phyloP scores from a whole-genome alignment of 2,888 invertebrate genomes.

The Reticulitermes lucifugus region DNA sequence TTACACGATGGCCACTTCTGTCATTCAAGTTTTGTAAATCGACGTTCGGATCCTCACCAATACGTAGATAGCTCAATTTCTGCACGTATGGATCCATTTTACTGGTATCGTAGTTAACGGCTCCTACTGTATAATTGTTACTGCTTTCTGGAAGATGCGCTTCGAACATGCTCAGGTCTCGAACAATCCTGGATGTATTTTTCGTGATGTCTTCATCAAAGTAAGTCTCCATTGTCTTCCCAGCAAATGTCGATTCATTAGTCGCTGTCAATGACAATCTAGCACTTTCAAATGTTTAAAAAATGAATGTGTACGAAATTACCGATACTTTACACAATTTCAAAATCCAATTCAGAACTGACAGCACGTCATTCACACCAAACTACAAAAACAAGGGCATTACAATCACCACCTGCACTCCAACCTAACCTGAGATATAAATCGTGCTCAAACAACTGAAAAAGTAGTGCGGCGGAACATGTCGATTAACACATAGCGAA shows the following conservation, averaged over 20 bases:
- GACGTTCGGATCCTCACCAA: slow-evolving; percentile 49
- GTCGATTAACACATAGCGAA: neutral
- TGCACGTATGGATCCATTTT: slow-evolving; percentile 55
- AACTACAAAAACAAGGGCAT: neutral
- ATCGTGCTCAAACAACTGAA: slow-evolving; percentile 27
- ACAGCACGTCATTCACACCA: neutral
- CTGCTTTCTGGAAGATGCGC: slow-evolving; percentile 20
- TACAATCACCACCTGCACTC: slow-evolving; percentile 17
- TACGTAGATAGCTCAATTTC: slow-evolving; percentile 54
- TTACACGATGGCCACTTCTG: slow-evolving; percentile 44
- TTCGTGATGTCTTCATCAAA: slow-evolving; percentile 47
- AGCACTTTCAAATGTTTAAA: neutral
- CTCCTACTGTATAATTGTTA: slow-evolving; percentile 18
- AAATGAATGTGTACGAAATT: neutral
- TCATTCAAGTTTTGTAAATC: slow-evolving; percentile 37
- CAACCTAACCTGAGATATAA: neutral
- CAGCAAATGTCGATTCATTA: slow-evolving; percentile 38
- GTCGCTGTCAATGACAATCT: neutral
- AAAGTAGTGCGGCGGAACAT: slow-evolving; percentile 30
- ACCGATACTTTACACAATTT: neutral
- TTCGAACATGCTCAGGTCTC: slow-evolving; percentile 48
- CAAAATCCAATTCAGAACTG: neutral
- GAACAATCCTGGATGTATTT: slow-evolving; percentile 44
- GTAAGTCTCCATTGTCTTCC: slow-evolving; percentile 50
- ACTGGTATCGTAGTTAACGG: neutral